These are phyloP conservation scores for Geotrypetes seraphini DNA, from an alignment of 2,797 vertebrate genomes.

Conservation along the genomic window DNA sequence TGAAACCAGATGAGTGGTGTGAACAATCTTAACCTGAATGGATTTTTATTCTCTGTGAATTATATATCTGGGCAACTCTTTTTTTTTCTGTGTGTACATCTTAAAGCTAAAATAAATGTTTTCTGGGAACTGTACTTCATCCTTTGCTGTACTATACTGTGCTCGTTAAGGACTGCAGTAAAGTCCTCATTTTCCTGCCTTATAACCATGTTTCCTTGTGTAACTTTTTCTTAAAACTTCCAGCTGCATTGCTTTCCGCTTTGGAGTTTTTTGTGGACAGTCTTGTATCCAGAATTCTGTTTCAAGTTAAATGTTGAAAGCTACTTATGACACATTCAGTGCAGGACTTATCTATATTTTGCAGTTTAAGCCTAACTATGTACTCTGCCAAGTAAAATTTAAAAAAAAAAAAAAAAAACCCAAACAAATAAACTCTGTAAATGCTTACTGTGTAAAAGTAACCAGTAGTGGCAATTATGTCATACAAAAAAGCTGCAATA, in stretches of 20 bases:
- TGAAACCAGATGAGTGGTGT: conserved; percentile 15
- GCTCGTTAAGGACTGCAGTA: conserved; percentile 33
- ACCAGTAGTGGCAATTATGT: conserved; percentile 50
- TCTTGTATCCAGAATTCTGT: conserved; percentile 42
- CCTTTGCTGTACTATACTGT: conserved; percentile 37
- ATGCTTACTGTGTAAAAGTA: conserved; percentile 55
- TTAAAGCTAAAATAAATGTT: conserved; percentile 3
- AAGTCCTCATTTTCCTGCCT: conserved; percentile 35
- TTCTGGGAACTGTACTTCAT: conserved; percentile 28
- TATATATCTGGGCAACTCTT: conserved; percentile 19
- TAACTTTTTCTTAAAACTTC: conserved; percentile 35
- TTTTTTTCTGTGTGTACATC: background rate
- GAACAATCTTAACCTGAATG: conserved; percentile 13
- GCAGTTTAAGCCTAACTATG: conserved; percentile 48
- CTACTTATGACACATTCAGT: conserved; percentile 43
- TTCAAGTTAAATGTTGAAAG: conserved; percentile 40
- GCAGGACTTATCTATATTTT: conserved; percentile 41
- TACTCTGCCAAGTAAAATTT: conserved; percentile 45
- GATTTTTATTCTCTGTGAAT: conserved; percentile 14
- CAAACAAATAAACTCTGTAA: conserved; percentile 51
- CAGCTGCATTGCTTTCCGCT: conserved; percentile 42
- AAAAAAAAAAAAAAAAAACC: too few relatives aligned
- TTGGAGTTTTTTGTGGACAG: conserved; percentile 46
- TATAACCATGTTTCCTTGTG: conserved; percentile 32
- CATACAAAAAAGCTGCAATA: conserved; percentile 60